Base-by-base conservation (phyloP, 2,113 vertebrate species). In the Ptilorrhoa leucosticta region DNA sequence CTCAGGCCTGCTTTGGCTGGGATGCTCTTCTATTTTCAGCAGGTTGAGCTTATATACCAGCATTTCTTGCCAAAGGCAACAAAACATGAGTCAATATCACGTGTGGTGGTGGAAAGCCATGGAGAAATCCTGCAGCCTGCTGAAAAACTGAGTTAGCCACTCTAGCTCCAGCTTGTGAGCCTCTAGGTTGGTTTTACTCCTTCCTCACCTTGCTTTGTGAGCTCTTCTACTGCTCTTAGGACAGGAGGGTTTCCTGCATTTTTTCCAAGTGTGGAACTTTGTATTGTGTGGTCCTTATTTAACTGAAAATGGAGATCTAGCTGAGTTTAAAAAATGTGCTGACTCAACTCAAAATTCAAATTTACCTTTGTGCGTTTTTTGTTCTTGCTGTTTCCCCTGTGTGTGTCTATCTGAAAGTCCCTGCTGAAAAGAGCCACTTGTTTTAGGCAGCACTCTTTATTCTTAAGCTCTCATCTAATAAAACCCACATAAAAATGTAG, bases 11-110 rank as follows among this genome's bases (percentile, higher is more conserved):
- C 4, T 73, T 78, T 95, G 93, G 86, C 91, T 42, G 60, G 69
- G 90, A 54, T 73, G 66, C 39, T 86, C 75, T 90, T 87, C 80
- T 96, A 37, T 96, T 96, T 96, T 92, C 89, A 93, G 68, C 72
- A 81, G 64, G 51, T 78, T 90, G 68, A 93, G 80, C 24, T 80
- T 90, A 72, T 93, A 69, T 61, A 35, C 40, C 70, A 85, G 28
- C 33, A 44, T 48, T 87, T 89, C 44, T 87, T 2, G 72, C 94
- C 96, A 97, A 95, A 95, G 89, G 64, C 76, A 93, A 75, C 89
- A 90, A 88, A 90, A 77, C 9, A 23, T 78, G 80, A 92, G 69
- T 89, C 60, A 89, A 4, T 63, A 45, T 87, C 72, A 45, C 42
- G 64, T 75, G 60, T 86, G 89, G 51, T 63, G 77, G 56, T 71